A percentile compares a stretch with the other conserved stretches of the same genome.
Evolutionary conservation across 2,797 vertebrate genomes (phyloP).

Genomic region (Notolepis coatsorum): DNA sequence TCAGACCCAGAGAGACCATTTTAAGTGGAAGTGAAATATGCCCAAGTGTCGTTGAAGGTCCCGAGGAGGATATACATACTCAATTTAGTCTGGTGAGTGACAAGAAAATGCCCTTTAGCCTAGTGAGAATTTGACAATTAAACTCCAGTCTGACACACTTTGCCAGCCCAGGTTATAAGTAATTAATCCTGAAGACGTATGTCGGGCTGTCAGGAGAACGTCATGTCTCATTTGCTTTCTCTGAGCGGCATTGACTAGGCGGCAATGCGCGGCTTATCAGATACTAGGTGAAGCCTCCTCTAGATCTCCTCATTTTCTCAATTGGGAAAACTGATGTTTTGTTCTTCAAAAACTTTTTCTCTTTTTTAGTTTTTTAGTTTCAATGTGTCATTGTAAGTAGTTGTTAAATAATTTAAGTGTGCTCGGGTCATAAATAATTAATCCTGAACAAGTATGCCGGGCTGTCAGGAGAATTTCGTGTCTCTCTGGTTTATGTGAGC

Average conservation of each 20-base stretch:
- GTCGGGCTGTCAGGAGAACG: conserved; percentile 71
- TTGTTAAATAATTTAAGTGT: conserved; percentile 50
- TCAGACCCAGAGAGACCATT: neutral
- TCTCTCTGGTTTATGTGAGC: no score
- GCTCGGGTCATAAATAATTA: no score
- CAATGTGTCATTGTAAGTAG: no score
- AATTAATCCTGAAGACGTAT: conserved; percentile 78
- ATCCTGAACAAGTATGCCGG: no score
- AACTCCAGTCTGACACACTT: conserved; percentile 75
- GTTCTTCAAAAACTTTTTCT: no score
- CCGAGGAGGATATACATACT: conserved; percentile 44
- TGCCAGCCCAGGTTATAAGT: conserved; percentile 78
- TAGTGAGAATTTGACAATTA: conserved; percentile 77
- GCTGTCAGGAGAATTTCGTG: no score
- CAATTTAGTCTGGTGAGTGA: conserved; percentile 70
- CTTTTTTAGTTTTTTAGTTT: no score
- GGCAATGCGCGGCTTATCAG: conserved; percentile 57
- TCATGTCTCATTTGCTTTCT: conserved; percentile 74
- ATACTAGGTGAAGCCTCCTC: conserved; percentile 51
- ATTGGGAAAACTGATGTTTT: conserved; percentile 34
- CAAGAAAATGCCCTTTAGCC: conserved; percentile 79
- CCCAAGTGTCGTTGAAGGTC: conserved; percentile 29
- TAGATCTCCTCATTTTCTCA: conserved; percentile 40
- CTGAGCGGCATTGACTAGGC: conserved; percentile 54
- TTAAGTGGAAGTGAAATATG: conserved; percentile 2